A percentile compares a stretch with the other conserved stretches of the same genome.
phyloP scores from a whole-genome alignment of 2,113 vertebrate genomes.

The Benitochromis conjunctus region DNA sequence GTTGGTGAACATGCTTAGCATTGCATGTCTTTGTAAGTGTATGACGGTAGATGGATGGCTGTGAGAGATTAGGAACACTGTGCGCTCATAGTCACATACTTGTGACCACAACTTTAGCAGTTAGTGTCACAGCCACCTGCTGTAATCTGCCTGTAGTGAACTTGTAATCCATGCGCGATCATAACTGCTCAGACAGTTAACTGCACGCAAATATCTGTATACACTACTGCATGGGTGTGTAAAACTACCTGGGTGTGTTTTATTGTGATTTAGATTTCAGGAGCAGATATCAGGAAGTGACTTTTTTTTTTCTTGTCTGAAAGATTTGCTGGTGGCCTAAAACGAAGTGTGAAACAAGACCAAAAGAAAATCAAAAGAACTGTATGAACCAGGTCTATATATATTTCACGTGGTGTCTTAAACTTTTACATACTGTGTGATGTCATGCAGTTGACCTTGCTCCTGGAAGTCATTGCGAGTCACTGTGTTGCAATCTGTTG shows the following conservation, averaged over 20 bases:
- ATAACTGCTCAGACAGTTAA: background rate
- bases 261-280: background rate
- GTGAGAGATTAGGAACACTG: background rate
- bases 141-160: background rate
- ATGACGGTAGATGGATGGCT: background rate
- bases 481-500: background rate
- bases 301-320: background rate
- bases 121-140: constrained; percentile 55
- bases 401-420: background rate
- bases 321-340: background rate
- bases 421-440: background rate
- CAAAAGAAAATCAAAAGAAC: background rate
- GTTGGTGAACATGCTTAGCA: background rate
- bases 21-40: background rate
- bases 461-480: background rate
- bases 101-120: background rate
- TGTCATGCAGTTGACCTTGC: background rate
- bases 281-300: background rate
- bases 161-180: background rate
- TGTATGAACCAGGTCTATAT: background rate
- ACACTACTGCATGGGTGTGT: background rate
- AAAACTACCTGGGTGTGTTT: background rate
- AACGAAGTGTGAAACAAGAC: background rate
- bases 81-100: background rate
- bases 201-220: background rate